A percentile compares a stretch with the other conserved stretches of the same genome.
phyloP scores from a whole-genome alignment of 2,888 invertebrate genomes.

The Amphipoea oculea region DNA sequence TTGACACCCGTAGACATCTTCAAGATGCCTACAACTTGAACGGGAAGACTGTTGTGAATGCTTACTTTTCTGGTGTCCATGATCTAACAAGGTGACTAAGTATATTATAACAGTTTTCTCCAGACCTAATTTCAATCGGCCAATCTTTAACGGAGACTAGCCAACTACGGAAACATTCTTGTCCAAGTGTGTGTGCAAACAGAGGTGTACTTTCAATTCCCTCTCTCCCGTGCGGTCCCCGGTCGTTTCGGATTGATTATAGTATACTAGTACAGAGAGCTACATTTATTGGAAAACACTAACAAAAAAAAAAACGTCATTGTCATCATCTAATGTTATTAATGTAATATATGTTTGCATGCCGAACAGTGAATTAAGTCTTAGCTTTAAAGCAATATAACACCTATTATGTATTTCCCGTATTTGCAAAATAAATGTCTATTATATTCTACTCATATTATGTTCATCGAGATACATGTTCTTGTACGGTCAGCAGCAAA shows the following conservation, averaged over 20 bases:
- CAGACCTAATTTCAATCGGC: not conserved
- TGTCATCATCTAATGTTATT: too few relatives aligned
- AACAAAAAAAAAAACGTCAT: too few relatives aligned
- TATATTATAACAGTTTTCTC: not conserved
- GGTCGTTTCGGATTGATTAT: not conserved
- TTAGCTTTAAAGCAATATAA: too few relatives aligned
- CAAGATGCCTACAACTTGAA: slow-evolving; percentile 37
- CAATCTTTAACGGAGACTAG: too few relatives aligned
- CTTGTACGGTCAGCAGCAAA: too few relatives aligned
- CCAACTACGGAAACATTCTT: not conserved
- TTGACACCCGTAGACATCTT: slow-evolving; percentile 62
- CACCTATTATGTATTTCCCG: too few relatives aligned
- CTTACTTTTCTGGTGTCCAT: slow-evolving; percentile 9
- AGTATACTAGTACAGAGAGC: not conserved
- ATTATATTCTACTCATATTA: not conserved
- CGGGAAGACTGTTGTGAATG: slow-evolving; percentile 29
- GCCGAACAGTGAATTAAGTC: too few relatives aligned
- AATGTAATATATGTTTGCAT: too few relatives aligned
- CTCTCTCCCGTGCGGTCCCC: not conserved
- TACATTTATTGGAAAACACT: too few relatives aligned
- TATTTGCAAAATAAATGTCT: too few relatives aligned
- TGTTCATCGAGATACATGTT: not conserved
- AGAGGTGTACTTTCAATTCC: not conserved
- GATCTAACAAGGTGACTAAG: slow-evolving; percentile 21
- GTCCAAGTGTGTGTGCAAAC: not conserved